A percentile compares a stretch with the other conserved stretches of the same genome.
These are phyloP conservation scores for Sphaerophoria rueppellii DNA, from an alignment of 2,888 invertebrate genomes.

Conservation along the genomic window DNA sequence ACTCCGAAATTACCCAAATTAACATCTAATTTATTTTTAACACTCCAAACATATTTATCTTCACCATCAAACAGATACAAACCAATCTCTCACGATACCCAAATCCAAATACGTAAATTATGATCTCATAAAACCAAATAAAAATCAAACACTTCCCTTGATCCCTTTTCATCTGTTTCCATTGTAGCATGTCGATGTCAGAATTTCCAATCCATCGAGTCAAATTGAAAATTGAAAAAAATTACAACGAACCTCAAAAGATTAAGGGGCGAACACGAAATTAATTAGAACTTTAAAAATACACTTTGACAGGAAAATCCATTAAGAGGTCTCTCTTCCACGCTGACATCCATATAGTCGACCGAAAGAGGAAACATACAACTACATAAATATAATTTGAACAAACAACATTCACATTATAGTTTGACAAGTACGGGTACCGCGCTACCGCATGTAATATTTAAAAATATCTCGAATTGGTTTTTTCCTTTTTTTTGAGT, in stretches of 20 bases:
- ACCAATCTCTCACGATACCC: constrained; percentile 27
- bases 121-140: constrained; percentile 71
- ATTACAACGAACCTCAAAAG: constrained; percentile 36
- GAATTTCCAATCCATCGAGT: not conserved
- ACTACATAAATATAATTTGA: constrained; percentile 20
- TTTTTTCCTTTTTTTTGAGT: constrained; percentile 4
- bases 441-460: constrained; percentile 32
- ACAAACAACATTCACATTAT: constrained; percentile 27
- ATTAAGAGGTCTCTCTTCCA: constrained; percentile 50
- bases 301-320: constrained; percentile 69
- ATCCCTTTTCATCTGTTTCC: not conserved
- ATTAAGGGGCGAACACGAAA: constrained; percentile 42
- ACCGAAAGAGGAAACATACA: constrained; percentile 10
- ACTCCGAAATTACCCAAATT: constrained; percentile 31
- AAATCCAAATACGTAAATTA: constrained; percentile 55
- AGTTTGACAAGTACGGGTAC: constrained; percentile 25
- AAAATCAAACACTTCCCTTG: constrained; percentile 32
- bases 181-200: not conserved
- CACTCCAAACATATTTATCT: not conserved
- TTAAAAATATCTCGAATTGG: constrained; percentile 43
- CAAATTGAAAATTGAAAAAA: not conserved
- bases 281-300: constrained; percentile 73
- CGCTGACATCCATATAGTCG: constrained; percentile 25
- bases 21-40: constrained; percentile 48
- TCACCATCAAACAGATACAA: constrained; percentile 1